phyloP scores from a whole-genome alignment of 2,797 vertebrate genomes.

The Pipistrellus nathusii region DNA sequence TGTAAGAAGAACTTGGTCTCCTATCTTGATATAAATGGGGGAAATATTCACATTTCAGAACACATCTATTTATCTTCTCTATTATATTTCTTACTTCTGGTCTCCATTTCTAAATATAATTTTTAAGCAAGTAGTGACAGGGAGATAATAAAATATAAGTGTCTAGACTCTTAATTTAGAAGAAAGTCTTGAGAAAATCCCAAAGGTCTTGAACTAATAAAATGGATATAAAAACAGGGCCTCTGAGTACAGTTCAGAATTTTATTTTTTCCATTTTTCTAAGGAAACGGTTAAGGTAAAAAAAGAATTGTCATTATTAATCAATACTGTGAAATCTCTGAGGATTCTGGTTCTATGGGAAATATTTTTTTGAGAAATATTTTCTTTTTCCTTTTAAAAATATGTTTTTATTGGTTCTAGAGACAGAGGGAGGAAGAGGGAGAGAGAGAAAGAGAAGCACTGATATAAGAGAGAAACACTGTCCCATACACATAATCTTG shows the following conservation, averaged over 20 bases:
- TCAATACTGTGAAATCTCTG: conserved; percentile 14
- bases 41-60: background rate
- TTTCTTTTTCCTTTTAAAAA: conserved; percentile 6
- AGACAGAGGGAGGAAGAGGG: background rate
- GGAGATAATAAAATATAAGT: background rate
- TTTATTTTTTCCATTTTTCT: background rate
- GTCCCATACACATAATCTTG: background rate
- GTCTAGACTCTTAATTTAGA: conserved; percentile 21
- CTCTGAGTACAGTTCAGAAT: background rate
- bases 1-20: background rate
- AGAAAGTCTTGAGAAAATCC: conserved; percentile 14
- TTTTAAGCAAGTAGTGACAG: background rate
- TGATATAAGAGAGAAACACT: background rate
- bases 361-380: background rate
- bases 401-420: background rate
- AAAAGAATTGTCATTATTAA: background rate
- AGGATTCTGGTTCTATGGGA: background rate
- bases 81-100: background rate
- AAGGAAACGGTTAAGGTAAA: background rate
- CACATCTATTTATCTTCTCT: background rate
- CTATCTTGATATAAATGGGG: background rate
- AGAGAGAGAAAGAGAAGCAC: background rate
- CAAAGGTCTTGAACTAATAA: conserved; percentile 29
- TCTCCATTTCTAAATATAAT: background rate
- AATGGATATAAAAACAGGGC: background rate